Conservation (phyloP, 2,113 vertebrate genomes). For the Sula dactylatra region DNA sequence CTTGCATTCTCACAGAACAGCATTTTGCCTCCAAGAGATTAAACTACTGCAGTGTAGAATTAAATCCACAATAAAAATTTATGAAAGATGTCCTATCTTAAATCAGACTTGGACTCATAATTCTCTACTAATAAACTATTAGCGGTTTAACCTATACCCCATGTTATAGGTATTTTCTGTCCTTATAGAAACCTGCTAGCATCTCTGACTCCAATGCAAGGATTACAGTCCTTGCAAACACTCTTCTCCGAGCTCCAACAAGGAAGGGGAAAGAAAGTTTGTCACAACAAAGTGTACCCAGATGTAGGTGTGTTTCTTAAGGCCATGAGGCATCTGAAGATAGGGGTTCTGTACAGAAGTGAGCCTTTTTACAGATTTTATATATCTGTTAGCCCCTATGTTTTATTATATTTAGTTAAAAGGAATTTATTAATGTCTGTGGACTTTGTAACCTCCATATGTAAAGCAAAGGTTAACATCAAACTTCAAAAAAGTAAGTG, state of each 20-base stretch:
- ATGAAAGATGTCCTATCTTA: not conserved
- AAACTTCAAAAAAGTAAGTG: not conserved
- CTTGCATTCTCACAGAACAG: not conserved
- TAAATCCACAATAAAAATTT: not conserved
- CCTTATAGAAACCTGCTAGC: not conserved
- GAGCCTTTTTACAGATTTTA: not conserved
- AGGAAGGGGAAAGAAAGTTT: not conserved
- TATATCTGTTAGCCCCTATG: not conserved
- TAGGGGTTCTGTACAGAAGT: not conserved
- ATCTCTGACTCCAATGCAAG: not conserved
- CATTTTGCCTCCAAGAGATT: not conserved
- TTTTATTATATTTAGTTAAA: not conserved
- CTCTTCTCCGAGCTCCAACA: not conserved
- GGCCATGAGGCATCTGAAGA: not conserved
- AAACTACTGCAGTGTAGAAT: not conserved
- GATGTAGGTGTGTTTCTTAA: not conserved
- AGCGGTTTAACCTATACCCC: not conserved
- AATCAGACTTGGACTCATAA: not conserved
- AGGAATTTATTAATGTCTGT: not conserved
- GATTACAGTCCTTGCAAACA: not conserved
- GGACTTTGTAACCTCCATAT: not conserved
- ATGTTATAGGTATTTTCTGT: not conserved
- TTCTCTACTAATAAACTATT: not conserved
- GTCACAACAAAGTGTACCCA: not conserved
- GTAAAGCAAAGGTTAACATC: not conserved